A percentile compares a stretch with the other conserved stretches of the same genome.
These are phyloP conservation scores for Megalops cyprinoides DNA, from an alignment of 2,797 vertebrate species.

Conservation along the genomic window DNA sequence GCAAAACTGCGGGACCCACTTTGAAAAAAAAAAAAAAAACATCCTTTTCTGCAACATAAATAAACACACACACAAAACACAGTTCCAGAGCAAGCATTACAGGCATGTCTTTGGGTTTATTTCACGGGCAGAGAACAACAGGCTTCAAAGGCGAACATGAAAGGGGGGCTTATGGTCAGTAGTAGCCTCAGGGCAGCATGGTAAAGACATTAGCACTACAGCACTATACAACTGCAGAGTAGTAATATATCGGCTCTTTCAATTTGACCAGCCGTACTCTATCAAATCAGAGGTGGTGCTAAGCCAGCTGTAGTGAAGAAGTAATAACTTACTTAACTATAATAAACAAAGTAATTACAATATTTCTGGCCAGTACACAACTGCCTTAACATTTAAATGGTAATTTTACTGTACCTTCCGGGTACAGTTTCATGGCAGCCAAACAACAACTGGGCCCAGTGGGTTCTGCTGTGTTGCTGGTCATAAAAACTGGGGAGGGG, in stretches of 20 bases:
- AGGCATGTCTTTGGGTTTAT: slow-evolving; percentile 9
- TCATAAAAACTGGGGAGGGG: too few species aligned
- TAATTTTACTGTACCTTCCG: not conserved
- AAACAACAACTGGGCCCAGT: not conserved
- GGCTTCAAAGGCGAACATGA: not conserved
- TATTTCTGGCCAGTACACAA: not conserved
- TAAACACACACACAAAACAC: not conserved
- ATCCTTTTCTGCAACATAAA: not conserved
- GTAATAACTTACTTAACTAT: not conserved
- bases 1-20: not conserved
- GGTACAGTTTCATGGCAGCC: not conserved
- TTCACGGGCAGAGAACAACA: not conserved
- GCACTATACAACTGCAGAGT: not conserved
- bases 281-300: not conserved
- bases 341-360: slow-evolving; percentile 13
- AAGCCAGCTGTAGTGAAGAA: not conserved
- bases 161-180: not conserved
- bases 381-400: slow-evolving; percentile 13
- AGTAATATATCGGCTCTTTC: too few species aligned
- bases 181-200: not conserved
- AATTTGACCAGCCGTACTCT: not conserved
- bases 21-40: slow-evolving; percentile 19
- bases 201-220: not conserved
- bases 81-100: not conserved
- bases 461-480: not conserved